These are phyloP conservation scores for Accipiter virgatus DNA, from an alignment of 2,113 vertebrate genomes.

Conservation along the genomic window DNA sequence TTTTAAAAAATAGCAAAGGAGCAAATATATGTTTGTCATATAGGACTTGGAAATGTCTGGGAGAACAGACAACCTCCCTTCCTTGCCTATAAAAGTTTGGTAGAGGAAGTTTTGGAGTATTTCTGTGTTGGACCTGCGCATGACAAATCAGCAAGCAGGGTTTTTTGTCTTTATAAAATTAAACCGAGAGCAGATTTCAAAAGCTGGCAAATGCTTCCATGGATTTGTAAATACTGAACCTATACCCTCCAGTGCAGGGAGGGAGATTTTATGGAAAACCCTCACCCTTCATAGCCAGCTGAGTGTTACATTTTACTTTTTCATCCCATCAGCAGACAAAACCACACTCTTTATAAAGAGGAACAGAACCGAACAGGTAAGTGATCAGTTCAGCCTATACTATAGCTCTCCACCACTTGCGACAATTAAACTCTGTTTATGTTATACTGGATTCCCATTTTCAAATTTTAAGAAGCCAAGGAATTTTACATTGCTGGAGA, in stretches of 20 bases:
- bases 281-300: background rate
- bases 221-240: background rate
- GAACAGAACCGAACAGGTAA: background rate
- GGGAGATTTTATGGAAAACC: background rate
- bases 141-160: background rate
- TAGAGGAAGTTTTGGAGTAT: background rate
- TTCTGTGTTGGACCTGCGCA: background rate
- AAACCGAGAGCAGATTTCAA: background rate
- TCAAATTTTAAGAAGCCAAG: background rate
- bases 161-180: background rate
- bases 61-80: background rate
- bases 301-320: background rate
- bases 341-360: background rate
- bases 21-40: background rate
- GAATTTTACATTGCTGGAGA: background rate
- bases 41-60: background rate
- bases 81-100: background rate
- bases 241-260: background rate
- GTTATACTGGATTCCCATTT: background rate
- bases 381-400: background rate
- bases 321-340: background rate
- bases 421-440: background rate
- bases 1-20: background rate
- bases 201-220: background rate
- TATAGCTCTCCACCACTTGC: background rate